Evolutionary conservation across 1,140 invertebrate species (phyloP), one percentile per base, ranked within the genome.

Genomic region (Drosophila sproati): DNA sequence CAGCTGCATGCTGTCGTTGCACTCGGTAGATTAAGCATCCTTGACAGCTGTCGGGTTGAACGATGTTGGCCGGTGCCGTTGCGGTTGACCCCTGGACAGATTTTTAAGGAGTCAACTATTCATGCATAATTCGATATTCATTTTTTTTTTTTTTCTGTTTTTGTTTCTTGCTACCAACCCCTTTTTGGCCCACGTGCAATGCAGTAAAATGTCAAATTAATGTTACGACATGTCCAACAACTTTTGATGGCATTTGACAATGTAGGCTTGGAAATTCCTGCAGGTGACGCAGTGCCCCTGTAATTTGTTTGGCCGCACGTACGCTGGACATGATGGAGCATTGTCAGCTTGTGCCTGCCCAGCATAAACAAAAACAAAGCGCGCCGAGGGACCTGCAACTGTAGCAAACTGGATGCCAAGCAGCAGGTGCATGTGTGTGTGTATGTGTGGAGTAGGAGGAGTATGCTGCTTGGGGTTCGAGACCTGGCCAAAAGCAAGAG

Each of bases 161-260:
- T 32, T 35, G 5, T 41, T 12, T 31, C 41, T 28, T 41, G 7
- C 47, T 7, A 28, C 43, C 29, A 60, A 45, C 34, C 54, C 7
- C 45, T 37, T 67, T 52, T 67, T 52, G 48, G 32, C 57, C 70
- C 47, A 60, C 31, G 48, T 61, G 50, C 67, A 69, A 48, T 66
- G 85, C 80, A 77, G 80, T 88, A 85, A 88, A 89, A 89, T 89
- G 85, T 88, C 85, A 88, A 88, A 88, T 88, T 88, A 88, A 88
- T 89, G 85, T 88, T 88, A 88, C 85, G 82, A 81, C 85, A 85
- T 89, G 80, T 90, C 83, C 82, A 80, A 72, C 85, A 80, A 85
- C 75, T 89, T 88, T 80, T 85, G 85, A 85, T 83, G 77, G 62
- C 80, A 72, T 89, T 85, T 89, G 85, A 88, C 85, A 89, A 88